Evolutionary conservation across 2,113 vertebrate species (phyloP).

Genomic region (Protomyctophum bolini): DNA sequence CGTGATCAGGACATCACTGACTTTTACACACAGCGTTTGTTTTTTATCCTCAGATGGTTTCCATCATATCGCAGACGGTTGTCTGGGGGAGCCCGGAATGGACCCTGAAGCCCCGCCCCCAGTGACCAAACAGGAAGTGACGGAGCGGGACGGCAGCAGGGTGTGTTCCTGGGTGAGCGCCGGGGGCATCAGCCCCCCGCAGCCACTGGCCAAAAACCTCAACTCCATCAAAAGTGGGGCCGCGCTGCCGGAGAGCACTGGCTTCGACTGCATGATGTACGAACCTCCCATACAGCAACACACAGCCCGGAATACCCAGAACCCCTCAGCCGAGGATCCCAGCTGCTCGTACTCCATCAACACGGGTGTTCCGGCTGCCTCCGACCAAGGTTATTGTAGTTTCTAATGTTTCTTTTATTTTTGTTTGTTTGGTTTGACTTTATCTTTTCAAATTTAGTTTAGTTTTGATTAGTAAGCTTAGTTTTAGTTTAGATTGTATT

Average conservation of each 20-base stretch:
- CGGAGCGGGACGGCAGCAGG: not conserved
- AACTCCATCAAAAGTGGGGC: constrained; percentile 8
- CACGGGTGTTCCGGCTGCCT: not conserved
- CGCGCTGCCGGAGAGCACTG: not conserved
- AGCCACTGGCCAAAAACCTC: not conserved
- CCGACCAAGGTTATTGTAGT: not conserved
- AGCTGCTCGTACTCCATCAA: constrained; percentile 33
- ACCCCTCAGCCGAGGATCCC: constrained; percentile 26
- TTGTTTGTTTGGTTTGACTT: no score
- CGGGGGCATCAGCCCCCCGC: constrained; percentile 24
- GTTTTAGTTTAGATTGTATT: no score
- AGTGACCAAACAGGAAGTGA: constrained; percentile 51
- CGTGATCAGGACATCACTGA: no score
- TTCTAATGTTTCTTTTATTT: no score
- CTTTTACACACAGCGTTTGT: no score
- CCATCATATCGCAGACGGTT: not conserved
- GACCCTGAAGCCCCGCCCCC: constrained; percentile 33
- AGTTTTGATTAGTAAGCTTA: no score
- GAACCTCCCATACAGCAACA: constrained; percentile 38
- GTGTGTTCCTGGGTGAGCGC: constrained; percentile 34
- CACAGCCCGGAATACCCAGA: constrained; percentile 23
- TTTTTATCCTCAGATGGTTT: constrained; percentile 7
- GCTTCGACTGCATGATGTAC: constrained; percentile 34
- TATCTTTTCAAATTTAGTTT: no score
- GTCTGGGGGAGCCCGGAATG: not conserved